A percentile compares a stretch with the other conserved stretches of the same genome.
These are phyloP conservation scores for Protonemura montana DNA, from an alignment of 2,888 invertebrate species.

Conservation along the genomic window DNA sequence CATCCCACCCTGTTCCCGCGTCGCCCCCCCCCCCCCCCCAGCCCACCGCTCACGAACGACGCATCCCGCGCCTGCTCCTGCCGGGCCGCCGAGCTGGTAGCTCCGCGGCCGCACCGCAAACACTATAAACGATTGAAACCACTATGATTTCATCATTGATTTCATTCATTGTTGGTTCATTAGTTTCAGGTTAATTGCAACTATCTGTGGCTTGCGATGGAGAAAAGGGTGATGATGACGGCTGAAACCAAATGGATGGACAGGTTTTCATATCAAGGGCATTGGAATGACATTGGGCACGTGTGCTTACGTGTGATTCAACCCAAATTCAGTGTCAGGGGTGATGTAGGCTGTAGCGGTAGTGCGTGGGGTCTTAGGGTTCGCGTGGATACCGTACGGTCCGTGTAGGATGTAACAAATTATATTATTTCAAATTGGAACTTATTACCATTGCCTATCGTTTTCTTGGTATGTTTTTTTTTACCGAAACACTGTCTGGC, in stretches of 20 bases:
- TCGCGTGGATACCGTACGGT: no score
- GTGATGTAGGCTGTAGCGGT: no score
- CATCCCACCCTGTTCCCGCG: neutral
- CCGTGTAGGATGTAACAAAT: no score
- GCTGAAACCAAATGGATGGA: neutral
- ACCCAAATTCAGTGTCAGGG: no score
- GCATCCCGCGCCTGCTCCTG: constrained; percentile 22
- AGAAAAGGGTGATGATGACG: neutral
- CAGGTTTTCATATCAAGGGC: neutral
- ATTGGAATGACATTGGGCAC: neutral
- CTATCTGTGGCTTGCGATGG: neutral
- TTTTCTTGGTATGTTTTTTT: no score
- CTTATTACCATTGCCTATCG: no score
- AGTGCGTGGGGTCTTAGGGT: no score
- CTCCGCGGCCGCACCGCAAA: constrained; percentile 29
- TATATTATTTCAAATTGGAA: no score
- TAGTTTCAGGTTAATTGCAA: neutral
- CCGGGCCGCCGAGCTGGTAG: constrained; percentile 18
- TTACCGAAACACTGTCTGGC: no score
- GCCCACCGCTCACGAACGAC: no score
- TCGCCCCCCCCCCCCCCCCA: constrained; percentile 4
- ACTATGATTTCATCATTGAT: constrained; percentile 37
- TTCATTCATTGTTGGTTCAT: constrained; percentile 5
- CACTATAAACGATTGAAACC: constrained; percentile 30
- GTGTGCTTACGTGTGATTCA: no score